These are phyloP conservation scores for Chrysogorgia sp. DNA, from an alignment of 92 coral and sea anemone species.

Conservation along the genomic window DNA sequence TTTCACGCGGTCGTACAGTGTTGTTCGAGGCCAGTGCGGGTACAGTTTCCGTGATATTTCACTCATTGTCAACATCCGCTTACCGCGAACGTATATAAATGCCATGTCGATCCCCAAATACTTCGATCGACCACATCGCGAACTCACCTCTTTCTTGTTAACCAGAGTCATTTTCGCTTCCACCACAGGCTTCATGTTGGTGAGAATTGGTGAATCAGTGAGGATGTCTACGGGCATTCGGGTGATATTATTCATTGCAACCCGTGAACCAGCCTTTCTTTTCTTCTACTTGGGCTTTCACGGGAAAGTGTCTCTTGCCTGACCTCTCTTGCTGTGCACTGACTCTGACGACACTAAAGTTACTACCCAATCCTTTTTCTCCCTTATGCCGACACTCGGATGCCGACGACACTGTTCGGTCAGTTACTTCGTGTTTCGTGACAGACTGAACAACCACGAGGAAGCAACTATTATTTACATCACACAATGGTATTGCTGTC, in stretches of 20 bases:
- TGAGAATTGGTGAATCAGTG: too few species aligned
- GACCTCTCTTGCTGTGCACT: too few species aligned
- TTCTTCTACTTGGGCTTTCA: too few species aligned
- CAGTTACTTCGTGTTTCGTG: not conserved
- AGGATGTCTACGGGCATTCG: too few species aligned
- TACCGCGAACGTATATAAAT: constrained; percentile 36
- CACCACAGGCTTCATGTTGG: not conserved
- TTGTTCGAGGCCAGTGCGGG: constrained; percentile 40
- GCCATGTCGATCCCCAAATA: constrained; percentile 37
- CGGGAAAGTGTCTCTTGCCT: too few species aligned
- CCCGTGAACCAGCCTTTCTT: too few species aligned
- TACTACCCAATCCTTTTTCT: not conserved
- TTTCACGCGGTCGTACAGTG: constrained; percentile 16
- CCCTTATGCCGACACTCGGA: not conserved
- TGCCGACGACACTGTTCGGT: not conserved
- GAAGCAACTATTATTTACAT: not conserved
- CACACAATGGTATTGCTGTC: not conserved
- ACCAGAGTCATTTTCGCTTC: not conserved
- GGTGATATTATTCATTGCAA: too few species aligned
- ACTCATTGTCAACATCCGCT: constrained; percentile 46
- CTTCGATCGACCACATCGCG: constrained; percentile 29
- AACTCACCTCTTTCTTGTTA: not conserved
- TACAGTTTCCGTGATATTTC: constrained; percentile 44
- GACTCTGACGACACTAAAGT: too few species aligned
- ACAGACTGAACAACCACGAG: not conserved